These are phyloP conservation scores for Synanthedon formicaeformis DNA, from an alignment of 2,888 invertebrate genomes.

Conservation along the genomic window DNA sequence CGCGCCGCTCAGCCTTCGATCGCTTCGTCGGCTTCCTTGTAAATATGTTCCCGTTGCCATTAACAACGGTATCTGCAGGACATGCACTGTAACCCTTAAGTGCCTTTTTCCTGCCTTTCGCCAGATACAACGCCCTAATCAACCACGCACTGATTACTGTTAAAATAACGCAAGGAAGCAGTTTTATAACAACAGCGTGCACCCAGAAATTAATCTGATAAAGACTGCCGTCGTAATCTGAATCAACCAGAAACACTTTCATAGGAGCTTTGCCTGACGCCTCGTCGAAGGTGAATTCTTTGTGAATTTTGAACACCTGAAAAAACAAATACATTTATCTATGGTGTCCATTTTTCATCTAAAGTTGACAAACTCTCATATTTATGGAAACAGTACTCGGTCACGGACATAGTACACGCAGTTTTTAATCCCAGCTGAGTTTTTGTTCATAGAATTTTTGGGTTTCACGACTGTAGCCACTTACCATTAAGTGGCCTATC, in stretches of 20 bases:
- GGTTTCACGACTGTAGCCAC: too few species aligned
- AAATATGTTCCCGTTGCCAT: constrained; percentile 49
- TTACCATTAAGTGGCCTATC: too few species aligned
- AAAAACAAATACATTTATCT: constrained; percentile 12
- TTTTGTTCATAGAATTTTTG: too few species aligned
- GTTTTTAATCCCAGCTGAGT: too few species aligned
- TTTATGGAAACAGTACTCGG: too few species aligned
- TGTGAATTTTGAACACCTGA: constrained; percentile 61
- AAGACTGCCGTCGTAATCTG: constrained; percentile 69
- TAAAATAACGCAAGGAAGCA: constrained; percentile 82
- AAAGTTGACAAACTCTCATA: not conserved
- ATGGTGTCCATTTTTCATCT: not conserved
- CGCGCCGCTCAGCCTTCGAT: constrained; percentile 51
- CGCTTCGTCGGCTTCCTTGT: constrained; percentile 51
- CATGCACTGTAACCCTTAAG: constrained; percentile 64
- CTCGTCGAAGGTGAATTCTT: constrained; percentile 24
- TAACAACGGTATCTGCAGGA: constrained; percentile 37
- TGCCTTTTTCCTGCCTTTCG: constrained; percentile 75
- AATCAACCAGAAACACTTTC: constrained; percentile 62
- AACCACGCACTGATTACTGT: constrained; percentile 81
- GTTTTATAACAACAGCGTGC: constrained; percentile 82
- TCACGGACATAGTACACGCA: too few species aligned
- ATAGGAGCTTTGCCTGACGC: constrained; percentile 25
- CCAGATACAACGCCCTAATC: constrained; percentile 78
- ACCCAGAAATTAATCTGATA: constrained; percentile 85